A percentile compares a stretch with the other conserved stretches of the same genome.
phyloP scores from a whole-genome alignment of 2,797 vertebrate species.

The Anisognathus igniventris region DNA sequence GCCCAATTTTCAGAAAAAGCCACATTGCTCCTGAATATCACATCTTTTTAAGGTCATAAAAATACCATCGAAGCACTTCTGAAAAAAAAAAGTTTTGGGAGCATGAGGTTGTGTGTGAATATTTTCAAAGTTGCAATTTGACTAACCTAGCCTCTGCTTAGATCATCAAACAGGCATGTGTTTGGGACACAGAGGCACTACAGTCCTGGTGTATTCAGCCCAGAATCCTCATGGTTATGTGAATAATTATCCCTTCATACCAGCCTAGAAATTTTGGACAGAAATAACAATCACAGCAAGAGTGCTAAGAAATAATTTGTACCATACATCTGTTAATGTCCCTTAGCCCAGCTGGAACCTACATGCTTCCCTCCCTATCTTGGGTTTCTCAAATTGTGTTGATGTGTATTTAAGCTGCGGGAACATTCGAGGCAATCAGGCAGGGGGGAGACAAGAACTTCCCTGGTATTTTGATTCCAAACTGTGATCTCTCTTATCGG shows the following conservation, averaged over 20 bases:
- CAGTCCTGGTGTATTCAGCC: background rate
- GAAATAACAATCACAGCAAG: slow-evolving; percentile 63
- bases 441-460: background rate
- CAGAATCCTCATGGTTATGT: slow-evolving; percentile 43
- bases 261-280: slow-evolving; percentile 34
- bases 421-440: background rate
- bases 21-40: background rate
- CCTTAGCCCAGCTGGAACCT: slow-evolving; percentile 53
- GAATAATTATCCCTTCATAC: slow-evolving; percentile 62
- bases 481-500: background rate
- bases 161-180: slow-evolving; percentile 29
- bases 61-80: background rate
- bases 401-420: slow-evolving; percentile 29
- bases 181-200: slow-evolving; percentile 28
- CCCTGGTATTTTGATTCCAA: background rate
- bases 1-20: background rate
- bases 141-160: background rate
- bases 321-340: slow-evolving; percentile 48
- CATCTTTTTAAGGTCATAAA: background rate
- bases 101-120: background rate
- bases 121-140: background rate
- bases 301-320: slow-evolving; percentile 62
- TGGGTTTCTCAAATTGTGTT: slow-evolving; percentile 13
- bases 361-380: background rate
- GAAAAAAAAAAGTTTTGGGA: background rate